phyloP scores from a whole-genome alignment of 1,140 invertebrate species.

The Anagrus nilaparvatae region DNA sequence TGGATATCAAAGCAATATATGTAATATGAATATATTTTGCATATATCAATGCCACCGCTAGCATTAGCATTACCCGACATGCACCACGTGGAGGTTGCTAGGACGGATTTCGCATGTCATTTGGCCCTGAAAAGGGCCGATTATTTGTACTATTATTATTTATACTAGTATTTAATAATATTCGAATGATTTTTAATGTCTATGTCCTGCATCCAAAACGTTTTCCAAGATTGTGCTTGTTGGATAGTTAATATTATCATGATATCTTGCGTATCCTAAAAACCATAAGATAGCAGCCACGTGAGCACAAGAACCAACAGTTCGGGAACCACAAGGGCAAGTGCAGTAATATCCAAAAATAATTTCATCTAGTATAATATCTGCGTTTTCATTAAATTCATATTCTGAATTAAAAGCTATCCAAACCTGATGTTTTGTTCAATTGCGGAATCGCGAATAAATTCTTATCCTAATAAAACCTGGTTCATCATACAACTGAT shows the following conservation, averaged over 20 bases:
- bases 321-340: constrained; percentile 7
- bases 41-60: too few species aligned
- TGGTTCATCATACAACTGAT: background rate
- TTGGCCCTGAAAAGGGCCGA: too few species aligned
- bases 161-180: too few species aligned
- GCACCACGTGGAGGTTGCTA: too few species aligned
- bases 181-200: too few species aligned
- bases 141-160: too few species aligned
- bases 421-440: background rate
- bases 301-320: constrained; percentile 10
- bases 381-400: background rate
- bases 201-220: too few species aligned
- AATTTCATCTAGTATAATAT: background rate
- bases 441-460: background rate
- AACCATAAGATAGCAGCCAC: constrained; percentile 8
- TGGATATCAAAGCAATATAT: too few species aligned
- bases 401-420: constrained; percentile 1
- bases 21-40: too few species aligned
- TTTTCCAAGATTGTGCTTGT: too few species aligned
- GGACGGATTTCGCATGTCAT: too few species aligned
- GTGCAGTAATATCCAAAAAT: constrained; percentile 2
- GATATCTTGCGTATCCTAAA: constrained; percentile 9
- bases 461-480: background rate
- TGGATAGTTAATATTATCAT: background rate
- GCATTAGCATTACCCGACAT: too few species aligned